A percentile compares a stretch with the other conserved stretches of the same genome.
Conservation (phyloP, 2,797 vertebrate species). For the Melanotaenia boesemani region DNA sequence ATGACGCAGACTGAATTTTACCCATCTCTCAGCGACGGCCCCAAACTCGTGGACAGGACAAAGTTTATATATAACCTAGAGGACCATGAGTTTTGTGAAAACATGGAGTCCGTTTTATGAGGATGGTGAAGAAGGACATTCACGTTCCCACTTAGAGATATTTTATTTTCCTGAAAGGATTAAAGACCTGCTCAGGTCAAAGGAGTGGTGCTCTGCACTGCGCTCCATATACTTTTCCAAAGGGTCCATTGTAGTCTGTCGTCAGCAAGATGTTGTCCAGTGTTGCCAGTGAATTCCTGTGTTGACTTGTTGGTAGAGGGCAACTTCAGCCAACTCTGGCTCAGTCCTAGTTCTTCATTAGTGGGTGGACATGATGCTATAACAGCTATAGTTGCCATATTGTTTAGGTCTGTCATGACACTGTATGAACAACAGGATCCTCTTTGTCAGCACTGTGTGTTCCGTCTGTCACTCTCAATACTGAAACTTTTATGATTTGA, state of each 20-base stretch:
- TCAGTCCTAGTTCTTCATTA: slow-evolving; percentile 56
- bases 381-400: slow-evolving; percentile 67
- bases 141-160: slow-evolving; percentile 50
- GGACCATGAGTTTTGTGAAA: slow-evolving; percentile 97
- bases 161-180: slow-evolving; percentile 56
- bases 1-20: slow-evolving; percentile 93
- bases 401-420: slow-evolving; percentile 55
- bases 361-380: slow-evolving; percentile 46
- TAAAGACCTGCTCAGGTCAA: slow-evolving; percentile 49
- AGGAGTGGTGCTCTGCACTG: slow-evolving; percentile 40
- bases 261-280: slow-evolving; percentile 66
- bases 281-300: slow-evolving; percentile 67
- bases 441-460: slow-evolving; percentile 65
- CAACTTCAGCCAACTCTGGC: slow-evolving; percentile 39
- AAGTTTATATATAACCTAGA: slow-evolving; percentile 99
- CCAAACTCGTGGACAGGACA: slow-evolving; percentile 88
- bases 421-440: slow-evolving; percentile 36
- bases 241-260: slow-evolving; percentile 73
- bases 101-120: slow-evolving; percentile 99
- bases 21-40: slow-evolving; percentile 91
- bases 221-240: slow-evolving; percentile 51
- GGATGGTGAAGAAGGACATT: slow-evolving; percentile 44
- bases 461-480: slow-evolving; percentile 40
- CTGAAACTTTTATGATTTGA: slow-evolving; percentile 27
- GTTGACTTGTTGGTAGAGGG: slow-evolving; percentile 60